Conservation (phyloP, 2,888 invertebrate species). For the Agriopis leucophaearia region DNA sequence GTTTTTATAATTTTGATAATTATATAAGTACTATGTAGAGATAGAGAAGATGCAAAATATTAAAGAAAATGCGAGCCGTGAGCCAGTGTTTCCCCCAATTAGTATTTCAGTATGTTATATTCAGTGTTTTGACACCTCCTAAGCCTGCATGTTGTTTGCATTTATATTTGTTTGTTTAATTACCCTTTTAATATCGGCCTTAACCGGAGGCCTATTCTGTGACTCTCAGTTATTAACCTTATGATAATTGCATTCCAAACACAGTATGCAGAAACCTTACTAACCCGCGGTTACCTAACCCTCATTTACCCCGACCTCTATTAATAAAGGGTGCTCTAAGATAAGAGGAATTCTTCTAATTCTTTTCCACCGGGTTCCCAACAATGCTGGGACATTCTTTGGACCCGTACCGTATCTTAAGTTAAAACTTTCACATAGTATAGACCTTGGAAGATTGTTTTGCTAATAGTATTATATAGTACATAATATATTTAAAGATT, state of each 20-base stretch:
- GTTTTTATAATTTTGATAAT: too few relatives aligned
- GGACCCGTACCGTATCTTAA: neutral
- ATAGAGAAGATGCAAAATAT: too few relatives aligned
- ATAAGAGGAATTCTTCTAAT: constrained; percentile 21
- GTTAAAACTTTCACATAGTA: constrained; percentile 7
- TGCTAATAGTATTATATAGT: neutral
- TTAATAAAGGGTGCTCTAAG: constrained; percentile 14
- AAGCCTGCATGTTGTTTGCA: too few relatives aligned
- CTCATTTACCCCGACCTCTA: constrained; percentile 12
- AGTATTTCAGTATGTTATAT: too few relatives aligned
- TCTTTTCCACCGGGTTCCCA: neutral
- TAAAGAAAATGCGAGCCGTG: too few relatives aligned
- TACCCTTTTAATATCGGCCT: neutral
- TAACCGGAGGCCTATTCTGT: neutral
- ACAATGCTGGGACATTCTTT: constrained; percentile 17
- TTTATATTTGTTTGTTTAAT: too few relatives aligned
- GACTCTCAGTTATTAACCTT: neutral
- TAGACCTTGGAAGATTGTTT: neutral
- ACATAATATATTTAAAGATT: too few relatives aligned
- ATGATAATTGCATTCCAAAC: too few relatives aligned
- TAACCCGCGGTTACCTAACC: constrained; percentile 4
- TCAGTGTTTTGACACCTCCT: too few relatives aligned
- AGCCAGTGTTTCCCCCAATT: too few relatives aligned
- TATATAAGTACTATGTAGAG: too few relatives aligned
- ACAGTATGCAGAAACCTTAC: neutral